Conservation (phyloP, 2,888 invertebrate genomes). For the Netelia inedita region DNA sequence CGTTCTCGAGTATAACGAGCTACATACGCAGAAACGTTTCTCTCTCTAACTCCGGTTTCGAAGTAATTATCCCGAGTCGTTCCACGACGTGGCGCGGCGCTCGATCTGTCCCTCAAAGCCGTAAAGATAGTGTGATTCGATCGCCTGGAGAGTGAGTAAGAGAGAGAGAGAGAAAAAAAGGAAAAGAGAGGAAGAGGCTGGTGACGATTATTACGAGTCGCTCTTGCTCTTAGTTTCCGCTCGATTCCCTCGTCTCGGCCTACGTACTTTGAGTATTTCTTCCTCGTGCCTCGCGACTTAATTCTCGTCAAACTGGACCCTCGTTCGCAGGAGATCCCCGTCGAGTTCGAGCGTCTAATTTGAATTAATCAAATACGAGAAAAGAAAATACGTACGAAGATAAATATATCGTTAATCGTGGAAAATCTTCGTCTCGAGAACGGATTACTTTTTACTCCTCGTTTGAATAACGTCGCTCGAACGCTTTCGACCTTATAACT, state of each 20-base stretch:
- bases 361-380: constrained; percentile 24
- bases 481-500: constrained; percentile 29
- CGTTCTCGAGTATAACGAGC: constrained; percentile 46
- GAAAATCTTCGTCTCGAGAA: constrained; percentile 8
- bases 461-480: neutral
- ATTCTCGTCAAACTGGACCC: constrained; percentile 47
- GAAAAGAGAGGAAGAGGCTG: no score
- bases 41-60: neutral
- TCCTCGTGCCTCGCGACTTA: neutral
- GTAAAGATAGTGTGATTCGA: constrained; percentile 11
- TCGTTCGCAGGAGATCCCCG: constrained; percentile 33
- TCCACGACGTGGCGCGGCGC: neutral
- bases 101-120: neutral
- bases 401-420: constrained; percentile 32
- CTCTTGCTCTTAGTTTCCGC: constrained; percentile 13
- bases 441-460: constrained; percentile 10
- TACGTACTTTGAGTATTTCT: constrained; percentile 39
- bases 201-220: constrained; percentile 56
- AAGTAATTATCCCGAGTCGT: neutral
- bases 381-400: neutral
- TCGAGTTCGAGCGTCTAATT: neutral
- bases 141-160: constrained; percentile 50
- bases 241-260: constrained; percentile 3
- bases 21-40: constrained; percentile 9
- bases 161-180: constrained; percentile 12